Percentiles rank a stretch among this genome's conserved stretches.
These are phyloP conservation scores for Andrena minutula DNA, from an alignment of 2,888 invertebrate species.

Conservation along the genomic window DNA sequence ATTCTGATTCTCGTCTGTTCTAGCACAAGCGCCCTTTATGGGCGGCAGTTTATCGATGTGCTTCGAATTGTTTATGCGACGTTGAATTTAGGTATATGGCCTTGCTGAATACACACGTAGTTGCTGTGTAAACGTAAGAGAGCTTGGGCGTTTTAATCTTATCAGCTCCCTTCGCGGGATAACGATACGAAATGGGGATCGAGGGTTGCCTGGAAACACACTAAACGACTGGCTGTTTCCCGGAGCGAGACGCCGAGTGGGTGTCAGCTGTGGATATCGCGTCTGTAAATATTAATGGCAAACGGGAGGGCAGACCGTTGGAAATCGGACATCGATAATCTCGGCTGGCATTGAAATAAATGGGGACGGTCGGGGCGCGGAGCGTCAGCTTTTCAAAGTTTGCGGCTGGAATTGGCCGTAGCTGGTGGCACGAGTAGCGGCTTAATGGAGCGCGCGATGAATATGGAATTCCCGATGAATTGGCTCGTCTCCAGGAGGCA, in stretches of 20 bases:
- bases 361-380: conserved; percentile 31
- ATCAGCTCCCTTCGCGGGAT: no score
- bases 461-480: conserved; percentile 66
- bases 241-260: not conserved
- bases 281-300: conserved; percentile 45
- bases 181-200: not conserved
- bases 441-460: conserved; percentile 65
- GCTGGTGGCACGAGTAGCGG: conserved; percentile 45
- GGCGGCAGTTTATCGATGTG: no score
- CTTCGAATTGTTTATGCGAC: no score
- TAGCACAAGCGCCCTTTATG: no score
- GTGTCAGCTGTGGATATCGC: conserved; percentile 19
- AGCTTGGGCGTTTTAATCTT: no score
- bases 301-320: not conserved
- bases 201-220: not conserved
- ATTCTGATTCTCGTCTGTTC: no score
- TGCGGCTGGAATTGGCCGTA: conserved; percentile 60
- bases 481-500: conserved; percentile 63
- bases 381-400: conserved; percentile 60
- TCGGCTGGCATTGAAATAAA: conserved; percentile 56
- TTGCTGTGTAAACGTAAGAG: no score
- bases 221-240: not conserved
- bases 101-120: no score
- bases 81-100: no score
- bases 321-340: conserved; percentile 58